Percentiles rank a stretch among this genome's conserved stretches.
phyloP scores from a whole-genome alignment of 1,140 invertebrate species.

The Drosophila kanapiae region DNA sequence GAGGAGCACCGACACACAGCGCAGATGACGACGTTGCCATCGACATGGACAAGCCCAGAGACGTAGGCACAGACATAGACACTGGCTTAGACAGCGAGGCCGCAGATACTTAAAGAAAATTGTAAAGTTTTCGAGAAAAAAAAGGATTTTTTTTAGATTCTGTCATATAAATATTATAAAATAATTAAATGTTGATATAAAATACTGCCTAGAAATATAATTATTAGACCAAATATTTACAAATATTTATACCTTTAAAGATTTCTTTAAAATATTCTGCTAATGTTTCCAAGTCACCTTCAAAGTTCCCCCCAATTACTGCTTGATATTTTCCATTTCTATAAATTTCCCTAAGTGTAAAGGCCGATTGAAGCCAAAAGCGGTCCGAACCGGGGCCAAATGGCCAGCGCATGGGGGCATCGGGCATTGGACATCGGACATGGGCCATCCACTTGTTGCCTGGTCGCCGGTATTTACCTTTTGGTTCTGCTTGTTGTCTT shows the following conservation, averaged over 20 bases:
- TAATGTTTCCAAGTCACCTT: not conserved
- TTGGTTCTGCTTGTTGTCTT: slow-evolving; percentile 66
- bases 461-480: slow-evolving; percentile 79
- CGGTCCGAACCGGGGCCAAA: slow-evolving; percentile 27
- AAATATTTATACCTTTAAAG: too few species aligned
- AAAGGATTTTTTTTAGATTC: too few species aligned
- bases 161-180: not conserved
- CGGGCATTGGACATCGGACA: slow-evolving; percentile 51
- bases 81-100: slow-evolving; percentile 47
- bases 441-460: slow-evolving; percentile 75
- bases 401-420: slow-evolving; percentile 44
- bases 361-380: slow-evolving; percentile 40
- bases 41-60: slow-evolving; percentile 40
- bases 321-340: too few species aligned
- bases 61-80: slow-evolving; percentile 36
- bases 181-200: too few species aligned
- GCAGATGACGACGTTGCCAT: slow-evolving; percentile 55
- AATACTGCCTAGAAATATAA: not conserved
- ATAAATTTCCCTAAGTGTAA: slow-evolving; percentile 20
- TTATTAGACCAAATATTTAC: not conserved
- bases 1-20: slow-evolving; percentile 21
- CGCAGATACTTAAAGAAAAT: slow-evolving; percentile 29
- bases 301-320: not conserved
- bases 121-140: not conserved
- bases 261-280: not conserved